phyloP scores from a whole-genome alignment of 2,888 invertebrate genomes.

The Hirudinaria manillensis region DNA sequence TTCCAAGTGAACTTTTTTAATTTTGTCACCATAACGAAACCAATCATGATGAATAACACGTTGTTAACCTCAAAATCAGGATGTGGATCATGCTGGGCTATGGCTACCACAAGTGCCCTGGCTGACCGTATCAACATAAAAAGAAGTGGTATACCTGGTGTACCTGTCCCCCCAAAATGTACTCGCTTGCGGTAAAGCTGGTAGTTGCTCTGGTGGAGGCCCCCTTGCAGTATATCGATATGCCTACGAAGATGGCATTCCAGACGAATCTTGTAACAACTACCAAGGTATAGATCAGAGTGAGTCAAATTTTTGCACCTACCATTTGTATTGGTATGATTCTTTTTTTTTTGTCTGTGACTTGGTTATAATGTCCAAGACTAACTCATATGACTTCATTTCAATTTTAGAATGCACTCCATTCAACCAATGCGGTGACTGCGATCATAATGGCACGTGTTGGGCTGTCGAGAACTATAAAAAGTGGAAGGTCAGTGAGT shows the following conservation, averaged over 20 bases:
- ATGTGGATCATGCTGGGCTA: constrained; percentile 58
- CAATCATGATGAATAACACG: neutral
- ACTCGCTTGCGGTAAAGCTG: constrained; percentile 46
- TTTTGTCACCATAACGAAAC: neutral
- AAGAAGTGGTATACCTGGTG: constrained; percentile 53
- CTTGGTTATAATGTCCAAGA: no score
- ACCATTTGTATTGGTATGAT: neutral
- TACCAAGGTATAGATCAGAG: constrained; percentile 57
- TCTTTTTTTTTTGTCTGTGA: neutral
- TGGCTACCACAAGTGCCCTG: constrained; percentile 56
- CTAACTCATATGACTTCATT: neutral
- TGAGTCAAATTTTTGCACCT: constrained; percentile 34
- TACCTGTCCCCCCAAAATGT: constrained; percentile 56
- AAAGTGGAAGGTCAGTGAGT: no score
- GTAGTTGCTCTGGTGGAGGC: no score
- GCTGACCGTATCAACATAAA: constrained; percentile 57
- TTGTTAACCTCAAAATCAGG: constrained; percentile 44
- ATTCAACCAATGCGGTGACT: no score
- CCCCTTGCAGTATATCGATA: constrained; percentile 54
- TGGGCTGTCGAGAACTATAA: no score
- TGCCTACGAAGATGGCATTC: constrained; percentile 55
- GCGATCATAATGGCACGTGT: no score
- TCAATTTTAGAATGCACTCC: neutral
- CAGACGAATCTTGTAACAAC: constrained; percentile 58
- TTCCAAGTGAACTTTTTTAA: neutral